These are phyloP conservation scores for Jordanella pulchra DNA, from an alignment of 2,797 vertebrate species.

Conservation along the genomic window DNA sequence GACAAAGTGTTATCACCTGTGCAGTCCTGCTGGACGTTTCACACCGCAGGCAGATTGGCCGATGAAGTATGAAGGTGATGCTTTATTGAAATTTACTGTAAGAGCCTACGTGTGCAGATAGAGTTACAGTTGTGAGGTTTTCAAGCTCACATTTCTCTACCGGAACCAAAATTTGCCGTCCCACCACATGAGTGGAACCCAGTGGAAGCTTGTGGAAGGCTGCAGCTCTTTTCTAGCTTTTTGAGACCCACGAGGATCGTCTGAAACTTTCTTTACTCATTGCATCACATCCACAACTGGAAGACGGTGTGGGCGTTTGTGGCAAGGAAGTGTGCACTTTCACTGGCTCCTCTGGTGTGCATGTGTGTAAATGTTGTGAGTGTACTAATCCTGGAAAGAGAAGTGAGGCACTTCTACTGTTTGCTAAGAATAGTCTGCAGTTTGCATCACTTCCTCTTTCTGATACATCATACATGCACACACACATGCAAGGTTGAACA, in stretches of 20 bases:
- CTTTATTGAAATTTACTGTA: constrained; percentile 22
- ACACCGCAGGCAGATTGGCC: constrained; percentile 6
- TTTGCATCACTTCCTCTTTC: constrained; percentile 77
- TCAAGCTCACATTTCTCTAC: not conserved
- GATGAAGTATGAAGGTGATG: constrained; percentile 9
- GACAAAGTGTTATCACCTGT: constrained; percentile 61
- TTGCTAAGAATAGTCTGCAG: constrained; percentile 73
- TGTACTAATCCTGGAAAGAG: constrained; percentile 71
- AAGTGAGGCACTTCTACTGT: constrained; percentile 72
- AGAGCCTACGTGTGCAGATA: not conserved
- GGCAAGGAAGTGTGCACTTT: constrained; percentile 67
- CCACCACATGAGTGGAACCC: constrained; percentile 4
- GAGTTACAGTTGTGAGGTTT: not conserved
- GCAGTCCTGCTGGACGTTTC: constrained; percentile 13
- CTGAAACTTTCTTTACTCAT: constrained; percentile 1
- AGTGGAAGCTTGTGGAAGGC: constrained; percentile 2
- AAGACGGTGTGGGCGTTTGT: constrained; percentile 59
- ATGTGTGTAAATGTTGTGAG: constrained; percentile 14
- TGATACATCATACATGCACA: constrained; percentile 32
- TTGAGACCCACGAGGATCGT: constrained; percentile 10
- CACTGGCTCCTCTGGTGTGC: constrained; percentile 42
- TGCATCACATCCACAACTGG: constrained; percentile 43
- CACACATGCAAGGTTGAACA: constrained; percentile 37
- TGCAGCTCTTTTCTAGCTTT: constrained; percentile 1
- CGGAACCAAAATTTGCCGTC: not conserved